phyloP scores from a whole-genome alignment of 2,797 vertebrate genomes.

The Acanthiza pusilla region DNA sequence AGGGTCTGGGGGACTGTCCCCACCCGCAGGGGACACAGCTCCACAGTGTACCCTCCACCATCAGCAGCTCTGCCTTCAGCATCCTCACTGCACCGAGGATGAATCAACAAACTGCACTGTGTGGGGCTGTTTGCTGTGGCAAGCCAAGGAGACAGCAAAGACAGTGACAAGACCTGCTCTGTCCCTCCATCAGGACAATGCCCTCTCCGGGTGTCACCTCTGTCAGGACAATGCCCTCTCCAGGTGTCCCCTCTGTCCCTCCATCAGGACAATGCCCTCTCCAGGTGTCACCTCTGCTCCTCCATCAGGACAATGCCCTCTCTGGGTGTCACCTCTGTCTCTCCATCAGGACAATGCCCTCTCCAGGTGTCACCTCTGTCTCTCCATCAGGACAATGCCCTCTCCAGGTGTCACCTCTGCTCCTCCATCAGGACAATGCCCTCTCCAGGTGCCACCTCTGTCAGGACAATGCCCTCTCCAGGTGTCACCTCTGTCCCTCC shows the following conservation, averaged over 20 bases:
- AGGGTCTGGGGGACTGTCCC: background rate
- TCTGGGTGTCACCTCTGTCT: too few species aligned
- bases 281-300: too few species aligned
- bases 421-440: background rate
- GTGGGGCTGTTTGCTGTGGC: background rate
- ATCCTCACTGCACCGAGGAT: background rate
- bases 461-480: too few species aligned
- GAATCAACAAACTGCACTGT: background rate
- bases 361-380: too few species aligned
- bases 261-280: background rate
- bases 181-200: background rate
- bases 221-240: too few species aligned
- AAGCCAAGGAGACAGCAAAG: background rate
- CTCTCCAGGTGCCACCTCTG: too few species aligned
- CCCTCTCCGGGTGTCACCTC: background rate
- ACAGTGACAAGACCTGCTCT: background rate
- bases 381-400: background rate
- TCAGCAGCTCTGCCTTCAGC: background rate
- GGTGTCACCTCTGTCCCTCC: background rate
- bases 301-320: background rate
- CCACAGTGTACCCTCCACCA: background rate
- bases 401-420: too few species aligned
- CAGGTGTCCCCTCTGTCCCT: too few species aligned
- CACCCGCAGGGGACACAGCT: background rate
- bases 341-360: too few species aligned